Conservation (phyloP, 2,113 vertebrate species). For the Onychorhynchus coronatus region DNA sequence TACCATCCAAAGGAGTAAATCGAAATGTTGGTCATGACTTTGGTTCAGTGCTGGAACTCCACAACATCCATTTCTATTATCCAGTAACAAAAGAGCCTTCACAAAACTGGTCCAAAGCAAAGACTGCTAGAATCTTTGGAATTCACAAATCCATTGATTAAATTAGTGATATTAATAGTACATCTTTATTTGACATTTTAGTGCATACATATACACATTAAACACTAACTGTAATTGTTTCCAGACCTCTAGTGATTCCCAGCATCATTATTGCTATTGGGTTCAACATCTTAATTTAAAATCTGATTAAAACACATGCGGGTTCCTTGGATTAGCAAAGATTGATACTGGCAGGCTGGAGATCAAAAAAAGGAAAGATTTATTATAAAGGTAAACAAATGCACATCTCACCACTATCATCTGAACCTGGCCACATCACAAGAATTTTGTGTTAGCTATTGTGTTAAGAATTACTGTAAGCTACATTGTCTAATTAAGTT, state of each 20-base stretch:
- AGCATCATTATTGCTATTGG: neutral
- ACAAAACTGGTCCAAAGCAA: neutral
- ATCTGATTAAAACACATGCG: neutral
- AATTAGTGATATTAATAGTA: neutral
- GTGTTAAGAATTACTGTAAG: neutral
- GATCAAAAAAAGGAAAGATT: constrained; percentile 24
- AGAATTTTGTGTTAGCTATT: neutral
- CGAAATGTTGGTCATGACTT: neutral
- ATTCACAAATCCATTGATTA: neutral
- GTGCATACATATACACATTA: neutral
- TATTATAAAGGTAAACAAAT: neutral
- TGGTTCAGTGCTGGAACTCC: neutral
- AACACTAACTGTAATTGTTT: neutral
- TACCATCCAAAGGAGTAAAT: neutral
- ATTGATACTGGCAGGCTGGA: neutral
- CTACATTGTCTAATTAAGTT: neutral
- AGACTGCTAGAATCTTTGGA: neutral
- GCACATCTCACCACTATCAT: neutral
- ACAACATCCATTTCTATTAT: neutral
- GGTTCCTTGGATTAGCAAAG: neutral
- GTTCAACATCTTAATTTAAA: neutral
- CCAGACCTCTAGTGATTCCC: neutral
- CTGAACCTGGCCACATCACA: neutral
- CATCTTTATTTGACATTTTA: neutral
- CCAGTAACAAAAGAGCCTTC: neutral